These are phyloP conservation scores for Drosophila histrio DNA, from an alignment of 2,888 invertebrate genomes.

Conservation along the genomic window DNA sequence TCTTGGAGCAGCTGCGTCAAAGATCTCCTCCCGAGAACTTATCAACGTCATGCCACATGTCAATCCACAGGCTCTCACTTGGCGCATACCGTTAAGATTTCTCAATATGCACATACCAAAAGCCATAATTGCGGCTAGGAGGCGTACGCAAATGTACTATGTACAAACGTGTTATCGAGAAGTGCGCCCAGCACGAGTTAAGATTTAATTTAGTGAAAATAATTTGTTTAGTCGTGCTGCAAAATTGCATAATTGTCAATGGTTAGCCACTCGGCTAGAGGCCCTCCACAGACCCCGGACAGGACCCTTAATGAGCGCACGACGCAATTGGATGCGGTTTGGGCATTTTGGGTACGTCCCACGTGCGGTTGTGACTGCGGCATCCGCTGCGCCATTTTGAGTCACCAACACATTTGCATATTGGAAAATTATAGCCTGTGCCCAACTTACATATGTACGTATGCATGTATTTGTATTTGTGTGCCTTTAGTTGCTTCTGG, in stretches of 20 bases:
- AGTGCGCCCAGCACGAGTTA: slow-evolving; percentile 82
- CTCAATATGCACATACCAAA: background rate
- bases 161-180: slow-evolving; percentile 32
- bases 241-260: slow-evolving; percentile 75
- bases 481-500: slow-evolving; percentile 52
- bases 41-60: slow-evolving; percentile 64
- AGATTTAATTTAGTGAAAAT: slow-evolving; percentile 81
- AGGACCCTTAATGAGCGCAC: slow-evolving; percentile 50
- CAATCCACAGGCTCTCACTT: slow-evolving; percentile 60
- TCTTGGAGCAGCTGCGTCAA: slow-evolving; percentile 30
- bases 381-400: slow-evolving; percentile 69
- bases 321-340: slow-evolving; percentile 43
- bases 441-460: slow-evolving; percentile 4
- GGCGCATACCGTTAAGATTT: slow-evolving; percentile 22
- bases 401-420: slow-evolving; percentile 74
- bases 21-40: slow-evolving; percentile 44
- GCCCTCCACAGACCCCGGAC: background rate
- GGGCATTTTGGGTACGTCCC: slow-evolving; percentile 30
- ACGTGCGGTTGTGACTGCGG: slow-evolving; percentile 35
- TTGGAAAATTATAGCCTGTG: slow-evolving; percentile 73
- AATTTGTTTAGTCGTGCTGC: slow-evolving; percentile 80
- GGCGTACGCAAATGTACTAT: slow-evolving; percentile 21
- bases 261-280: slow-evolving; percentile 46
- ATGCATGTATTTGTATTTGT: background rate
- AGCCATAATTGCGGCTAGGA: slow-evolving; percentile 44